phyloP scores from a whole-genome alignment of 2,113 vertebrate genomes.

The Anoplopoma fimbria region DNA sequence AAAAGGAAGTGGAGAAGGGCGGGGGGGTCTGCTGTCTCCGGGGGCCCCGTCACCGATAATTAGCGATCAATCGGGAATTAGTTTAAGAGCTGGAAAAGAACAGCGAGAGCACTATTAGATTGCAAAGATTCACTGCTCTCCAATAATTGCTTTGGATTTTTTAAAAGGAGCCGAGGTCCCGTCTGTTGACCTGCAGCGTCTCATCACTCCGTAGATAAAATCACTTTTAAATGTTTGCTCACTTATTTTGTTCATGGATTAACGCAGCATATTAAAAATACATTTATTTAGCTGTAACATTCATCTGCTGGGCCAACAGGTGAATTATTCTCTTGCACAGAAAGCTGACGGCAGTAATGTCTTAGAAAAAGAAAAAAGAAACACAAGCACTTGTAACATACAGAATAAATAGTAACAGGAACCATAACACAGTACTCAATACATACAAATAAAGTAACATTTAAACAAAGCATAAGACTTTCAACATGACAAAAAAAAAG shows the following conservation, averaged over 20 bases:
- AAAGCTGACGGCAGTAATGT: not conserved
- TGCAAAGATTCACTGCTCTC: slow-evolving; percentile 78
- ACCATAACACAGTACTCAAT: not conserved
- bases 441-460: not conserved
- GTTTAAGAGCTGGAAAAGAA: slow-evolving; percentile 83
- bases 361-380: no score
- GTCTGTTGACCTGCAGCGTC: slow-evolving; percentile 53
- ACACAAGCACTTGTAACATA: no score
- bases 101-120: slow-evolving; percentile 81
- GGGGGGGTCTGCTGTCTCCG: slow-evolving; percentile 58
- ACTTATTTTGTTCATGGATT: not conserved
- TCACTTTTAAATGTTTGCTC: not conserved
- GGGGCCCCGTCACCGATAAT: slow-evolving; percentile 77
- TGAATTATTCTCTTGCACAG: not conserved
- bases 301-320: not conserved
- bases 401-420: not conserved
- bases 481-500: no score
- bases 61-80: slow-evolving; percentile 83
- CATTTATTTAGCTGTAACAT: not conserved
- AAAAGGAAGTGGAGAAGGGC: slow-evolving; percentile 58
- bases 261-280: not conserved
- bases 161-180: slow-evolving; percentile 40
- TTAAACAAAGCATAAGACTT: not conserved
- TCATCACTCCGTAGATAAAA: slow-evolving; percentile 6
- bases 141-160: slow-evolving; percentile 77